Evolutionary conservation across 2,888 invertebrate species (phyloP), one percentile per base, ranked within the genome.

Genomic region (Agrotis puta): DNA sequence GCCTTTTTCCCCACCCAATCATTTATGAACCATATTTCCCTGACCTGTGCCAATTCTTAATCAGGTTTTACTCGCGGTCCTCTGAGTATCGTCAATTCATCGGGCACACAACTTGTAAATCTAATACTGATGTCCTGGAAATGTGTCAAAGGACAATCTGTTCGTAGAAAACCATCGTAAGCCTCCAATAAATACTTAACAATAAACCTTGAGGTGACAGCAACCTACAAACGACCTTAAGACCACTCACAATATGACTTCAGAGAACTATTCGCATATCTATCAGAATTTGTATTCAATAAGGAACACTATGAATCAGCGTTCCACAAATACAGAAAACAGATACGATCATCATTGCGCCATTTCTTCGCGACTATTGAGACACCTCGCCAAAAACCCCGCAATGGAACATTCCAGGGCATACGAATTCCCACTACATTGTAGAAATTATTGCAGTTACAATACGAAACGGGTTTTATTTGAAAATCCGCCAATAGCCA

Each of bases 401-500:
- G 74, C 74, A 81, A 70, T 66, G 67, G 33, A 72, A 64, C 39
- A 71, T 65, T 59, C 56, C 58, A 51, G 43, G 24, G 57, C 63
- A 68, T 79, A 65, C 47, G 11, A 63, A 75, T 79, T 67, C 80
- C 27, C 39, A 48, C 64, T 58, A 64, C 56, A 64, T 65, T 61
- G 56, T 22, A 70, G 75, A 70, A 79, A 65, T 65, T 58, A 79
- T 51, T 66, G 59, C 74, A 79, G 65, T 79, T 68, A 56, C 70
- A 72, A 64, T 70, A 76, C 77, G 67, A 65, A 82, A 79, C 79
- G 73, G 70, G 77, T 76, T 83, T 85, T 85, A 83, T 79, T 89
- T 90, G 91, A 88, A 87, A 87, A 82, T 79, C 79, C 90, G 92
- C 92, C 91, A 92, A 90, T 85, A 86, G 80, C 72, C 76, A 64